phyloP scores from a whole-genome alignment of 2,888 invertebrate genomes.

The Rhopalosiphum nymphaeae region DNA sequence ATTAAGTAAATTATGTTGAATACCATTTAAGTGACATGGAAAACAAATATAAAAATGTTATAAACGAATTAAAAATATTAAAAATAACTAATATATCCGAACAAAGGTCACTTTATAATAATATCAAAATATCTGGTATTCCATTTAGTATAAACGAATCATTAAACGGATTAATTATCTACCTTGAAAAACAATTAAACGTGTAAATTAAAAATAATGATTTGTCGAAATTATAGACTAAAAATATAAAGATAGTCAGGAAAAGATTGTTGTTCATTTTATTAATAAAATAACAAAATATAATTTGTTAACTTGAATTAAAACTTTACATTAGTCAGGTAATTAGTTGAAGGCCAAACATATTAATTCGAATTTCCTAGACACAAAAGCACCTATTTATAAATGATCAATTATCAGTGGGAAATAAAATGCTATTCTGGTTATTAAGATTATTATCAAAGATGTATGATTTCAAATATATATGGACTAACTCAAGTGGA shows the following conservation, averaged over 20 bases:
- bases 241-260: background rate
- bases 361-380: background rate
- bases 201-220: background rate
- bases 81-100: background rate
- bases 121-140: background rate
- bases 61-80: background rate
- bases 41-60: background rate
- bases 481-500: background rate
- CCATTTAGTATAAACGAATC: background rate
- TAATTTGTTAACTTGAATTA: background rate
- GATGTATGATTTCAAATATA: background rate
- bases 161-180: background rate
- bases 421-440: background rate
- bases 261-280: background rate
- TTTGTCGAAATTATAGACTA: background rate
- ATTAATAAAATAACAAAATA: background rate
- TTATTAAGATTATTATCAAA: slow-evolving; percentile 1
- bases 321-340: background rate
- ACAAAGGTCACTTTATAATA: background rate
- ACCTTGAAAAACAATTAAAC: background rate
- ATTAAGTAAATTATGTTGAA: slow-evolving; percentile 3
- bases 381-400: background rate
- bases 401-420: background rate
- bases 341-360: background rate
- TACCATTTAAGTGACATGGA: background rate